These are phyloP conservation scores for Hydrozoanthus gracilis DNA, from an alignment of 92 coral and sea anemone genomes.

Conservation along the genomic window DNA sequence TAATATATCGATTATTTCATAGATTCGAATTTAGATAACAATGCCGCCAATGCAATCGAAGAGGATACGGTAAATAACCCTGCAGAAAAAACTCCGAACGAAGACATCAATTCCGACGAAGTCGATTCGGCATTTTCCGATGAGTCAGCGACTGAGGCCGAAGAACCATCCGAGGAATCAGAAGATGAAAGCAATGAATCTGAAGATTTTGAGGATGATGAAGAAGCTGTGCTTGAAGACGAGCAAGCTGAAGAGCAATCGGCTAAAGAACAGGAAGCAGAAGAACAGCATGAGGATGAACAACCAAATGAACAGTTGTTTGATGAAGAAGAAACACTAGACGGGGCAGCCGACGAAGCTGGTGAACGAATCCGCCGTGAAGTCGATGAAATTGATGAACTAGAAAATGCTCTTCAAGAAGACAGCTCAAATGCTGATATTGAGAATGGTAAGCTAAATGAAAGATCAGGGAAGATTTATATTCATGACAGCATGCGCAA, in stretches of 20 bases:
- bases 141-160: not conserved
- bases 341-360: not conserved
- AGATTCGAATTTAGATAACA: constrained; percentile 1
- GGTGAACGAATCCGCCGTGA: constrained; percentile 10
- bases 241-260: constrained; percentile 1
- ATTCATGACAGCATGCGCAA: not conserved
- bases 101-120: not conserved
- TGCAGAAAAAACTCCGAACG: not conserved
- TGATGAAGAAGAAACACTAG: too few relatives aligned
- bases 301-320: too few relatives aligned
- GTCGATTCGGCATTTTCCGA: not conserved
- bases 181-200: constrained; percentile 6
- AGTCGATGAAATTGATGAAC: constrained; percentile 13
- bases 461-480: not conserved
- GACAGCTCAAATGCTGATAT: constrained; percentile 8
- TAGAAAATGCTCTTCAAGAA: constrained; percentile 30
- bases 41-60: not conserved
- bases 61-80: not conserved
- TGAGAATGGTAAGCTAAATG: not conserved
- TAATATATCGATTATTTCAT: not conserved
- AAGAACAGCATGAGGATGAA: not conserved
- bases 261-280: not conserved
- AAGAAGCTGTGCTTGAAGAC: not conserved
- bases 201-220: constrained; percentile 9
- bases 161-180: not conserved